These are phyloP conservation scores for roundworm (Caenorhabditis elegans) DNA, from an alignment of 1,140 invertebrate species.

Conservation along the genomic window WBcel235 BX284606.5:15991501-15992000, in stretches of 20 bases:
- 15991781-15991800: not conserved
- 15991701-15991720: constrained; percentile 27
- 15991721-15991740: constrained; percentile 1
- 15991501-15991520: constrained; percentile 28
- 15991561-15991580: constrained; percentile 37
- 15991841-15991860: not conserved
- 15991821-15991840: not conserved
- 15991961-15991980: not conserved
- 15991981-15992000: no score
- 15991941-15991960: not conserved
- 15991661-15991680: constrained; percentile 35
- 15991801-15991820: no score
- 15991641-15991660: not conserved
- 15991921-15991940: not conserved
- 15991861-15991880: not conserved
- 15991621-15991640: not conserved
- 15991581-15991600: not conserved
- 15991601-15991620: not conserved
- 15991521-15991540: not conserved
- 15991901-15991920: not conserved
- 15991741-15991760: not conserved
- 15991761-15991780: not conserved
- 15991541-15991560: constrained; percentile 31
- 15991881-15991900: not conserved
- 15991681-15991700: constrained; percentile 33